Base-by-base conservation (phyloP, 2,888 invertebrate genomes). In the Seira musarum region DNA sequence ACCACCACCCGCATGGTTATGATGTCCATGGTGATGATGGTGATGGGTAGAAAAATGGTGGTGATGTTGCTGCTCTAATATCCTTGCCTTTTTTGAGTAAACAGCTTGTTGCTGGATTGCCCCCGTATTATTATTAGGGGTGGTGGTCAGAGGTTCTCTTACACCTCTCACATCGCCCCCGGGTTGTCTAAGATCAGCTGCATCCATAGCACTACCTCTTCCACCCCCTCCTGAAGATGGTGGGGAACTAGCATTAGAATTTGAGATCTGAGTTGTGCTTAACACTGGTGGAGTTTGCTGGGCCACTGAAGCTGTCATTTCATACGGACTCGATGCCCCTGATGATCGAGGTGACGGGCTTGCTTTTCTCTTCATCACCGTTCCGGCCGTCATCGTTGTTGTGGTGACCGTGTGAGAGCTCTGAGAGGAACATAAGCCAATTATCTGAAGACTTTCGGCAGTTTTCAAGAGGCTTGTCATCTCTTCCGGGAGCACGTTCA, bases 341-440 rank as follows among this genome's bases (percentile, higher is more conserved):
- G 78, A 65, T 46, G 61, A 46, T 13, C 73, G 30, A 30, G 72
- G 65, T 25, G 73, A 71, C 8, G 76, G 35, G 22, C 63, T 69
- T 17, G 73, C 73, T 63, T 82, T 71, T 8, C 80, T 70, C 46
- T 75, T 80, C 72, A 80, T 73, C 24, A 69, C 69, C 66, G 72
- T 67, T 30, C 74, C 46, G n/a, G 65, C 70, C 13, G 71, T 76
- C 70, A 77, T 53, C 24, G 72, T 68, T 19, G 76, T 73, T 61
- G 80, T 74, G 24, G 72, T 70, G 61, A 76, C 77, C 70, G 72
- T 80, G 57, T 83, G 76, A 46, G 83, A 79, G 30, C 94, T 94
- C 89, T 95, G 95, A 94, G 96, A 96, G 91, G 96, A 96, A 90
- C 96, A 95, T 89, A 96, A 91, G 88, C 96, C 96, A 91, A 96